Evolutionary conservation across 2,113 vertebrate genomes (phyloP), one percentile per base, ranked within the genome.

Genomic region (Regulus satrapa): DNA sequence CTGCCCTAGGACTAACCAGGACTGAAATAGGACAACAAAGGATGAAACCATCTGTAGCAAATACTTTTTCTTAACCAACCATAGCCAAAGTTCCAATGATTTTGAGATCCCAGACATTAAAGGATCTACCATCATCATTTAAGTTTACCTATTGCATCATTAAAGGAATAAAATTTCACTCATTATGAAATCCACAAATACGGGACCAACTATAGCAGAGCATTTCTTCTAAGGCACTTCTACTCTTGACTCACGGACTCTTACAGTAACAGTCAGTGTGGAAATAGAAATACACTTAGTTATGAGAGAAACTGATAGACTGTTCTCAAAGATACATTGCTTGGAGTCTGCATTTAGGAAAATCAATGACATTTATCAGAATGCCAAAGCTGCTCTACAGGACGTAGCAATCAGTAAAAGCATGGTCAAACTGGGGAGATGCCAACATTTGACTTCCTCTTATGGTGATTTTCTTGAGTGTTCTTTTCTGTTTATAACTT

Each of bases 221-320:
- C 8, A n/a, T 31, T 52, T 83, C 8, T 75, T 82, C 41, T 40
- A 51, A 71, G 46, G 61, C 46, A 62, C 46, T 54, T 80, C 38
- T 24, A 49, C 10, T 62, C 34, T 52, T 77, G 32, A 68, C n/a
- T 80, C 63, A 45, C 23, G 69, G 41, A 12, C 51, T 71, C 48
- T 94, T 94, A 56, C 40, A 75, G 87, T 71, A 94, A 71, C 31
- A 79, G 21, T 84, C 83, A 66, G 67, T 94, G 61, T 26, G 29
- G 45, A 69, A 52, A 77, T 5, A 93, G 63, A 87, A 68, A 36
- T 45, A 31, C 10, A 23, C 24, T 86, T 41, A 41, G 36, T 80
- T 89, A 55, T 34, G 32, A 62, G 10, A 62, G 9, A 74, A 87
- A 81, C 49, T 62, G 51, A 71, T 29, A 69, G 62, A 28, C 8